Evolutionary conservation across 2,888 invertebrate species (phyloP).

Genomic region (Ganaspis brasiliensis): DNA sequence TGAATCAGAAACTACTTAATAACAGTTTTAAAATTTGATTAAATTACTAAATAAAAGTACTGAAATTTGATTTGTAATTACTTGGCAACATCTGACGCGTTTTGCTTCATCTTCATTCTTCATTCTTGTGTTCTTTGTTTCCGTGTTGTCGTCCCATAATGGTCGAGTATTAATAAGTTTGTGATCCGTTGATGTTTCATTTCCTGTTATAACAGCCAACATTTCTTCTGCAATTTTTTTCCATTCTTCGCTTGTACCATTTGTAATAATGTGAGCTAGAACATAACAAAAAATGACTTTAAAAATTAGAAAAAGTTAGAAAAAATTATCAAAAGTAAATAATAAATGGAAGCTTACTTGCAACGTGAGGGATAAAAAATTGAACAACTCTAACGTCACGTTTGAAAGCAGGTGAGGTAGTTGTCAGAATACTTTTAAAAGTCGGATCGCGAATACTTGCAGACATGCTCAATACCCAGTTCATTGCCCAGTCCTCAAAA

Average conservation of each 20-base stretch:
- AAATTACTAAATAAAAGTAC: too few species aligned
- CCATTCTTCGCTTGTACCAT: slow-evolving; percentile 78
- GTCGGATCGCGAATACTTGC: slow-evolving; percentile 84
- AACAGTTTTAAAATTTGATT: too few species aligned
- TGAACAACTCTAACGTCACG: slow-evolving; percentile 87
- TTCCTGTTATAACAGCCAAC: slow-evolving; percentile 81
- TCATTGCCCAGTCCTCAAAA: slow-evolving; percentile 89
- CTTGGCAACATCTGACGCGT: slow-evolving; percentile 76
- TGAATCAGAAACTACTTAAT: too few species aligned
- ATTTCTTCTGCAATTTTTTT: slow-evolving; percentile 83
- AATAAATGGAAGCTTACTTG: slow-evolving; percentile 81
- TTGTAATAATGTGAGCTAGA: slow-evolving; percentile 79
- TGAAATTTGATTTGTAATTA: too few species aligned
- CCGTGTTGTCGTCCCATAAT: slow-evolving; percentile 64
- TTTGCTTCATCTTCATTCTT: slow-evolving; percentile 77
- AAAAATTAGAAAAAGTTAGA: slow-evolving; percentile 15
- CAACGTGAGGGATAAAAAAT: slow-evolving; percentile 88
- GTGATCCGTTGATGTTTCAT: slow-evolving; percentile 70
- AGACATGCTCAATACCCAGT: slow-evolving; percentile 88
- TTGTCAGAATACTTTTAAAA: slow-evolving; percentile 84
- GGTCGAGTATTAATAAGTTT: slow-evolving; percentile 72
- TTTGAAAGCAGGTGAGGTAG: slow-evolving; percentile 89
- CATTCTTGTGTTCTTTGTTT: slow-evolving; percentile 67
- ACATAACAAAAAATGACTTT: slow-evolving; percentile 6
- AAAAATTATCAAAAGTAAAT: too few species aligned